These are phyloP conservation scores for Thereva nobilitata DNA, from an alignment of 2,888 invertebrate genomes.

Conservation along the genomic window DNA sequence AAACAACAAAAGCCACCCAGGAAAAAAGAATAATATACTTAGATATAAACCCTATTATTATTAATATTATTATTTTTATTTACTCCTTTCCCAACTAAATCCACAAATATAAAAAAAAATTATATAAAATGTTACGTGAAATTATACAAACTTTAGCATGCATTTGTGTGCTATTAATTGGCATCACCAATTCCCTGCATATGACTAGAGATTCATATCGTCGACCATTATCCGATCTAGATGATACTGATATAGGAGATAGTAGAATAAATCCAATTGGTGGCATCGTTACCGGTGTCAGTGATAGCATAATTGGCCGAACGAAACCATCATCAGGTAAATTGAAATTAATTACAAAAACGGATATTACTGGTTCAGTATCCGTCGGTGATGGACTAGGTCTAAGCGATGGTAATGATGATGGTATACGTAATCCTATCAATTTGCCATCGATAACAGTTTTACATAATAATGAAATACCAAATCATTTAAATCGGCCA, in stretches of 20 bases:
- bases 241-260: slow-evolving; percentile 34
- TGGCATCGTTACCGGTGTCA: not conserved
- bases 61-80: not conserved
- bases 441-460: slow-evolving; percentile 1
- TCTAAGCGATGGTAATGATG: not conserved
- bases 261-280: slow-evolving; percentile 21
- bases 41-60: too few species aligned
- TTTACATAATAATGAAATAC: slow-evolving; percentile 23
- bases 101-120: slow-evolving; percentile 2
- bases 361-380: not conserved
- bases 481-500: slow-evolving; percentile 20
- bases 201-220: slow-evolving; percentile 40
- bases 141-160: slow-evolving; percentile 41
- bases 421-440: slow-evolving; percentile 7
- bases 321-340: slow-evolving; percentile 8
- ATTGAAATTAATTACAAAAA: slow-evolving; percentile 1
- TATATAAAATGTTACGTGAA: slow-evolving; percentile 42
- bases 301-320: slow-evolving; percentile 10
- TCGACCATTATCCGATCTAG: slow-evolving; percentile 38
- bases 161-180: slow-evolving; percentile 39
- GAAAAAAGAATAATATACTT: too few species aligned
- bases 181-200: slow-evolving; percentile 40
- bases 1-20: too few species aligned
- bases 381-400: not conserved
- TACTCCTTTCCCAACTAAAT: slow-evolving; percentile 7